phyloP scores from a whole-genome alignment of 2,113 vertebrate species.

The Baryphthengus martii region DNA sequence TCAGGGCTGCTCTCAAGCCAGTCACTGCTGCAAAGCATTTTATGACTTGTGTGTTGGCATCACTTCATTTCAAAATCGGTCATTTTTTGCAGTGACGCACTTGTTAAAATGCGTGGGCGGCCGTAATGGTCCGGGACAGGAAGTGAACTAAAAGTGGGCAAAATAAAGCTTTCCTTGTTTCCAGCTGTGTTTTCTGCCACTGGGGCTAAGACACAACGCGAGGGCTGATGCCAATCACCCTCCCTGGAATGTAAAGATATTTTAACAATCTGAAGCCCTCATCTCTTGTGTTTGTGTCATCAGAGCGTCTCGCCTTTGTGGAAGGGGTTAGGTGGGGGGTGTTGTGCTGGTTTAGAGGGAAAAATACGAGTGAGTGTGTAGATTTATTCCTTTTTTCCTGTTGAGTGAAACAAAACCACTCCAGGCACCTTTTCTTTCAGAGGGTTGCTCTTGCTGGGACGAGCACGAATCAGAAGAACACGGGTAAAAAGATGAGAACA shows the following conservation, averaged over 20 bases:
- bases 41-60: neutral
- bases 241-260: neutral
- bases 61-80: neutral
- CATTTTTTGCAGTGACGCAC: neutral
- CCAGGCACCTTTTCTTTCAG: neutral
- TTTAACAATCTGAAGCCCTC: neutral
- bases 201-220: neutral
- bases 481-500: neutral
- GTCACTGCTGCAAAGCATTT: neutral
- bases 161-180: conserved; percentile 45
- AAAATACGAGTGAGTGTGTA: neutral
- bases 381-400: neutral
- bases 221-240: neutral
- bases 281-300: neutral
- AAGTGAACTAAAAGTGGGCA: neutral
- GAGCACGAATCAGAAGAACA: neutral
- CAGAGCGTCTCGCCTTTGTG: neutral
- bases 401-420: neutral
- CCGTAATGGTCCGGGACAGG: neutral
- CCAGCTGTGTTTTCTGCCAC: neutral
- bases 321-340: neutral
- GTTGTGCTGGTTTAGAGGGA: neutral
- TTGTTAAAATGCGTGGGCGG: neutral
- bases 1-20: too few species aligned
- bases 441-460: neutral